Percentiles rank a stretch among this genome's conserved stretches.
phyloP scores from a whole-genome alignment of 1,140 invertebrate genomes.

The Tetraneura akinire region DNA sequence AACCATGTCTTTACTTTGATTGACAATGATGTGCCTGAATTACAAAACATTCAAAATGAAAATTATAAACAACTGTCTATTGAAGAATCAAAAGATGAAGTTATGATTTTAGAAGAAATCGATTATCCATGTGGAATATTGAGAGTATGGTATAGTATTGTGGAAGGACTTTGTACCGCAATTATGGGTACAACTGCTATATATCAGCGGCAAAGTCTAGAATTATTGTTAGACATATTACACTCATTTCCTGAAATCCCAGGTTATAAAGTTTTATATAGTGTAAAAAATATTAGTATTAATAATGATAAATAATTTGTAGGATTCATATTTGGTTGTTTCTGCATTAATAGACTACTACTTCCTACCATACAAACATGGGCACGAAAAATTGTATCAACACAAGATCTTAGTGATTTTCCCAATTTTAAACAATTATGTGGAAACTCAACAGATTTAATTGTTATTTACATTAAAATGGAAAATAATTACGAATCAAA shows the following conservation, averaged over 20 bases:
- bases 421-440: constrained; percentile 92
- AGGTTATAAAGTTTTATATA: constrained; percentile 57
- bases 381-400: constrained; percentile 71
- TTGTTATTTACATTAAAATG: constrained; percentile 64
- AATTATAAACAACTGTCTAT: constrained; percentile 63
- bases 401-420: constrained; percentile 58
- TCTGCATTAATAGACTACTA: constrained; percentile 86
- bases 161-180: constrained; percentile 85
- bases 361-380: constrained; percentile 88
- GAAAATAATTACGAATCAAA: constrained; percentile 54
- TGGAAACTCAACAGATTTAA: constrained; percentile 84
- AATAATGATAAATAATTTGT: constrained; percentile 56
- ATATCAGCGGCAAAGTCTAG: constrained; percentile 83
- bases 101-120: constrained; percentile 67
- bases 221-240: constrained; percentile 82
- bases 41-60: constrained; percentile 59
- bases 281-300: background rate
- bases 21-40: constrained; percentile 45
- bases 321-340: constrained; percentile 82
- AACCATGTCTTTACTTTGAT: constrained; percentile 28
- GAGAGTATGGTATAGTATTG: constrained; percentile 85
- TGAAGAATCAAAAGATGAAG: constrained; percentile 56
- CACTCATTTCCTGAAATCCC: constrained; percentile 73
- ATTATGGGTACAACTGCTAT: constrained; percentile 77
- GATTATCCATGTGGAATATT: constrained; percentile 83